A percentile compares a stretch with the other conserved stretches of the same genome.
Evolutionary conservation across 2,888 invertebrate genomes (phyloP).

Genomic region (Oxycera nigricornis): DNA sequence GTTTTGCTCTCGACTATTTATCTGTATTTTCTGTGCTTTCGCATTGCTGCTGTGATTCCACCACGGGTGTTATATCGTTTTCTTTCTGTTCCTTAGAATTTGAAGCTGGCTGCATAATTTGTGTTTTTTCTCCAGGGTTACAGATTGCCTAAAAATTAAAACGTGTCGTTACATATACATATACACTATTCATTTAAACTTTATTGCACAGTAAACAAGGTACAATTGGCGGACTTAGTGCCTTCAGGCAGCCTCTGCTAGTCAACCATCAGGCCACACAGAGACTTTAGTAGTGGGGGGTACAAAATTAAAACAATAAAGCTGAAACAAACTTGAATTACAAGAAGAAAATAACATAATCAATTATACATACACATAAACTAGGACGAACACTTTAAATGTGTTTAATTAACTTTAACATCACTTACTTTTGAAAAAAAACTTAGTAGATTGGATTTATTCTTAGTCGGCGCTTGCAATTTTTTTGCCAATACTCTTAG

Average conservation of each 20-base stretch:
- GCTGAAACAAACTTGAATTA: no score
- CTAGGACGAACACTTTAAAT: not conserved
- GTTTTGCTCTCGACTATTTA: not conserved
- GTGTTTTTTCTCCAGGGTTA: conserved; percentile 4
- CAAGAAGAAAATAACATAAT: no score
- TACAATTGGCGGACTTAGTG: no score
- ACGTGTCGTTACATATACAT: no score
- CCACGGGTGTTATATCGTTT: not conserved
- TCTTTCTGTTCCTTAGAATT: conserved; percentile 4
- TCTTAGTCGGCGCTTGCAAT: not conserved
- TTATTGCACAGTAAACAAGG: no score
- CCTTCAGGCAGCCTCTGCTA: no score
- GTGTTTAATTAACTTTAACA: not conserved
- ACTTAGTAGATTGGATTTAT: not conserved
- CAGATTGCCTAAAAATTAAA: not conserved
- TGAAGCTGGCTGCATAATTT: conserved; percentile 6
- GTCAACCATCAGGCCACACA: no score
- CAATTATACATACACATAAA: not conserved
- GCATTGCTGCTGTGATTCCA: not conserved
- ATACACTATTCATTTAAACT: no score
- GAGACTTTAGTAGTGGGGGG: no score
- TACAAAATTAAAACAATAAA: no score
- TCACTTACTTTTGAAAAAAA: not conserved
- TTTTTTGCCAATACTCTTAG: not conserved
- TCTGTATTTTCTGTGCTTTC: conserved; percentile 3